Conservation (phyloP, 2,797 vertebrate species). For the Sandelia bainsii region DNA sequence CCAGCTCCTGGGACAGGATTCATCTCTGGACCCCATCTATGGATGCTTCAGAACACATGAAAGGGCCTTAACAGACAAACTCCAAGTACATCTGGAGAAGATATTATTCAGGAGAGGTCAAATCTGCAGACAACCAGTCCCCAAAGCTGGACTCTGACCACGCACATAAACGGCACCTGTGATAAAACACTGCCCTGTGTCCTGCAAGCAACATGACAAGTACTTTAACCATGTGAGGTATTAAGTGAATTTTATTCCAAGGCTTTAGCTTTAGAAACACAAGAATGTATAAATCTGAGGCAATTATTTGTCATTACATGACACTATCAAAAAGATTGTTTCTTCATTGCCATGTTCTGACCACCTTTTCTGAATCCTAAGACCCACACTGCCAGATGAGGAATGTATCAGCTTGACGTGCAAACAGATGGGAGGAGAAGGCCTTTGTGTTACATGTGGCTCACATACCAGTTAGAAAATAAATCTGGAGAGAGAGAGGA, state of each 20-base stretch:
- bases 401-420: slow-evolving; percentile 56
- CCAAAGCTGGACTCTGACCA: slow-evolving; percentile 40
- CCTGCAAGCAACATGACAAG: slow-evolving; percentile 31
- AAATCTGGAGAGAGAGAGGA: slow-evolving; percentile 33
- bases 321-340: slow-evolving; percentile 18
- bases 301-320: slow-evolving; percentile 33
- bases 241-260: slow-evolving; percentile 25
- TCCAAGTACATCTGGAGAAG: slow-evolving; percentile 62
- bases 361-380: slow-evolving; percentile 18
- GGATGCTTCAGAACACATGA: slow-evolving; percentile 48
- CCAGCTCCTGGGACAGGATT: slow-evolving; percentile 35
- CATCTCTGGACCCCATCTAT: slow-evolving; percentile 29
- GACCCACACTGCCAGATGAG: slow-evolving; percentile 50
- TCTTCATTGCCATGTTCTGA: slow-evolving; percentile 14
- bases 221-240: slow-evolving; percentile 30
- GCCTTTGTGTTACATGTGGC: slow-evolving; percentile 53
- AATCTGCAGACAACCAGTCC: slow-evolving; percentile 38
- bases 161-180: slow-evolving; percentile 64
- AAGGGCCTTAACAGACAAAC: slow-evolving; percentile 39
- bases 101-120: slow-evolving; percentile 16
- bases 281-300: slow-evolving; percentile 20
- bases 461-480: slow-evolving; percentile 48
- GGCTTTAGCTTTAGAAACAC: slow-evolving; percentile 5
- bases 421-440: slow-evolving; percentile 49
- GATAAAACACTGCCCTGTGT: slow-evolving; percentile 26